Evolutionary conservation across 2,113 vertebrate species (phyloP).

Genomic region (Pedionomus torquatus): DNA sequence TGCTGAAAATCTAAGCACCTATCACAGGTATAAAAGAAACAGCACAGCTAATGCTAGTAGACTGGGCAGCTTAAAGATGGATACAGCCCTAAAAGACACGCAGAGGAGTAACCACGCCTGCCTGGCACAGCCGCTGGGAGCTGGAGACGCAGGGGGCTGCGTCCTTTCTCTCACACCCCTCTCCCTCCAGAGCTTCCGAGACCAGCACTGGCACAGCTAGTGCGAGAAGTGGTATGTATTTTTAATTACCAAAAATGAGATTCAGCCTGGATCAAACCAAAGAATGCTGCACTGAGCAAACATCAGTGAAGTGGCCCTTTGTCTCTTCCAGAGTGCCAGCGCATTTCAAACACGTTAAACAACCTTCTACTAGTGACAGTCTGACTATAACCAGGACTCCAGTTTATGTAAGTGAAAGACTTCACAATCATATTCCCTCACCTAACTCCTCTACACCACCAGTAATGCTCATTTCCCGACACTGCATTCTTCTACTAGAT

Average conservation of each 20-base stretch:
- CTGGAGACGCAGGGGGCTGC: not conserved
- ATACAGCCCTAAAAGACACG: not conserved
- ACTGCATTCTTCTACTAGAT: not conserved
- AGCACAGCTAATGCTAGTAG: not conserved
- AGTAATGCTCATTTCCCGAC: not conserved
- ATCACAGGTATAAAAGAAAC: not conserved
- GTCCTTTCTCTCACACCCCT: not conserved
- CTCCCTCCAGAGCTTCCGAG: not conserved
- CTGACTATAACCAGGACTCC: not conserved
- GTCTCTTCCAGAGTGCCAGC: not conserved
- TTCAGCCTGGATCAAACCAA: not conserved
- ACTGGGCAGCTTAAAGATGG: not conserved
- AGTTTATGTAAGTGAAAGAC: not conserved
- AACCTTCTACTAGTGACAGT: not conserved
- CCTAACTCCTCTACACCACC: not conserved
- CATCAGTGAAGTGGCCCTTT: not conserved
- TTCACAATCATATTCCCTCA: not conserved
- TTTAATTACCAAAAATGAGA: not conserved
- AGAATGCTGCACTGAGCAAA: not conserved
- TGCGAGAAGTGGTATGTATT: not conserved
- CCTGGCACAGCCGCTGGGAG: fast-evolving
- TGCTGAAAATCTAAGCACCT: not conserved
- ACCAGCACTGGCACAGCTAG: not conserved
- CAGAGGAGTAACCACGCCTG: not conserved
- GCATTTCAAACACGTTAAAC: not conserved